phyloP scores from a whole-genome alignment of 2,888 invertebrate species.

The Gandaritis pyraliata region DNA sequence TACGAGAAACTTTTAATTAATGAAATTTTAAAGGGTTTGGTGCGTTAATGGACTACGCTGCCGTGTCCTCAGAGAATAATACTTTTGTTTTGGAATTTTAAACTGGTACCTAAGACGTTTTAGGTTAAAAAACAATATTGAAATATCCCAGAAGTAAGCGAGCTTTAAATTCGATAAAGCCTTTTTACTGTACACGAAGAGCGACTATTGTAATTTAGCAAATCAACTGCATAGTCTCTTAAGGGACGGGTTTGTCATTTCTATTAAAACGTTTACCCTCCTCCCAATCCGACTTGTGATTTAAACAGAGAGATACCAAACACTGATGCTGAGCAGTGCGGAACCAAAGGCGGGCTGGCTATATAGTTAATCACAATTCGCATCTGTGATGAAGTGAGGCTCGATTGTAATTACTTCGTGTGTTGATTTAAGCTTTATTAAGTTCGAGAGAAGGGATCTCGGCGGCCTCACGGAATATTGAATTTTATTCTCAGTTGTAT shows the following conservation, averaged over 20 bases:
- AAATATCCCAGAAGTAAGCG: not conserved
- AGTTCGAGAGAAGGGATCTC: slow-evolving; percentile 58
- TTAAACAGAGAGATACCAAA: slow-evolving; percentile 50
- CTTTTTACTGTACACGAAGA: not conserved
- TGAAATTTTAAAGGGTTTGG: slow-evolving; percentile 69
- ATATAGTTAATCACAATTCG: slow-evolving; percentile 79
- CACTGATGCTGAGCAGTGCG: slow-evolving; percentile 51
- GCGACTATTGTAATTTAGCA: slow-evolving; percentile 24
- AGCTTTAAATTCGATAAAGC: not conserved
- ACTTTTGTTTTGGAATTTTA: slow-evolving; percentile 6
- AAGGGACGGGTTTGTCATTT: slow-evolving; percentile 46
- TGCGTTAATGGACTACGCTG: slow-evolving; percentile 36
- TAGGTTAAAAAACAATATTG: not conserved
- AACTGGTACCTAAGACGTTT: not conserved
- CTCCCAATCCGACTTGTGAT: slow-evolving; percentile 60
- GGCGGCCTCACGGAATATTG: slow-evolving; percentile 64
- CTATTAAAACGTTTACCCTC: slow-evolving; percentile 55
- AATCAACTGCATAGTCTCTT: slow-evolving; percentile 32
- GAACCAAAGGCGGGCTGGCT: slow-evolving; percentile 63
- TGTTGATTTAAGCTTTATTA: slow-evolving; percentile 83
- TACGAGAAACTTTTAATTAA: slow-evolving; percentile 80
- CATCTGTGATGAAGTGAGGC: slow-evolving; percentile 79
- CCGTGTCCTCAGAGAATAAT: slow-evolving; percentile 16
- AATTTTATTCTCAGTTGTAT: slow-evolving; percentile 69
- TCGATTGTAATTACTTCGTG: slow-evolving; percentile 80